Conservation (phyloP, 2,113 vertebrate genomes). For the Hemibagrus wyckioides region DNA sequence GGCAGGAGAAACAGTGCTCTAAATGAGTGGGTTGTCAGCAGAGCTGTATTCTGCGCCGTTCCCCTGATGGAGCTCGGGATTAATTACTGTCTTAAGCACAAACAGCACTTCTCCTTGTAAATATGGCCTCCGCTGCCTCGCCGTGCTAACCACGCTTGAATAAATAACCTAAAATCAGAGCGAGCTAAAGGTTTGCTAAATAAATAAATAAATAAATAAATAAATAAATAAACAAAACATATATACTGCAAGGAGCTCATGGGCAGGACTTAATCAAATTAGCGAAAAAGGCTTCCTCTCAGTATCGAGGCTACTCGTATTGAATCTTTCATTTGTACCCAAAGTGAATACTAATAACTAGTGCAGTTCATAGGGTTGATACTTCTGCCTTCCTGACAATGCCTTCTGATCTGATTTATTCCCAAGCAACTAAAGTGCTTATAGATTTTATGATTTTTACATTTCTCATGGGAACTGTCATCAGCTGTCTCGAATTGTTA, state of each 20-base stretch:
- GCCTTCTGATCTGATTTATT: constrained; percentile 1
- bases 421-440: background rate
- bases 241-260: constrained; percentile 16
- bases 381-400: background rate
- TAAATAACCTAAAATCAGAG: constrained; percentile 16
- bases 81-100: constrained; percentile 74
- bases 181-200: background rate
- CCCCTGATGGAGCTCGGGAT: constrained; percentile 69
- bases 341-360: constrained; percentile 6
- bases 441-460: background rate
- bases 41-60: constrained; percentile 63
- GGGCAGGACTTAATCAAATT: constrained; percentile 28
- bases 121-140: constrained; percentile 29
- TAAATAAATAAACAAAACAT: background rate
- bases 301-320: constrained; percentile 27
- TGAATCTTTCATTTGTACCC: constrained; percentile 18
- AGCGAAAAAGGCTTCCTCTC: background rate
- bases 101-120: constrained; percentile 58
- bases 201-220: background rate
- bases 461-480: background rate
- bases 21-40: constrained; percentile 72
- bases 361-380: background rate
- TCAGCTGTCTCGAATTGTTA: background rate
- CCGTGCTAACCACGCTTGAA: background rate
- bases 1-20: constrained; percentile 66